Evolutionary conservation across 2,888 invertebrate species (phyloP), one percentile per base, ranked within the genome.

Genomic region (Papilio gigon): DNA sequence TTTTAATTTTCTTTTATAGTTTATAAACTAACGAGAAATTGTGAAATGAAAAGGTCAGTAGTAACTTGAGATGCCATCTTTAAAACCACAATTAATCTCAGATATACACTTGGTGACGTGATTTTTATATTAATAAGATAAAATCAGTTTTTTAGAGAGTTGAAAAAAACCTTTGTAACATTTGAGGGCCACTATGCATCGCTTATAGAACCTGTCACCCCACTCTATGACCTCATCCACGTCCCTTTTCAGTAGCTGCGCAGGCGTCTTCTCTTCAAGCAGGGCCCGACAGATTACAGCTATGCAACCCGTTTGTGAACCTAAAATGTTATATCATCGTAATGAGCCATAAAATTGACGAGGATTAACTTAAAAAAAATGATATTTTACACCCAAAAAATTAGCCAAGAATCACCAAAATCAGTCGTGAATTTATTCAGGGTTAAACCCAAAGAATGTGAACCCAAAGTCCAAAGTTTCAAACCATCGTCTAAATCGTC

Each of bases 231-330:
- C 67, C 0, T 89, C 87, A 44, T 91, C 86, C 0, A 91, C 89
- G 17, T 92, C 90, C 0, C 71, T 33, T 6, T 53, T 76, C 0
- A 75, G 71, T 1, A 92, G 76, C 12, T 85, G 75, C 0, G 84
- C 75, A 0, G 86, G 71, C 0, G 80, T 47, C 73, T 90, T 91
- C 78, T 90, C 90, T 14, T 89, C 86, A 0, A 92, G 76, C 0
- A 92, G 79, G 0, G 86, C 89, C 1, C 86, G 76, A 62, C 86
- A 85, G 0, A 84, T 78, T 0, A 84, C 83, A 0, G 91, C 91
- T 77, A 90, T 90, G 67, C 90, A 90, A 0, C 83, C 91, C 0
- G 89, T 90, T 76, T 90, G 91, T 2, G 90, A 76, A 0, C 90
- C 91, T 91, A 63, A 0, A 62, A 5, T 47, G 27, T 30, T 35